phyloP scores from a whole-genome alignment of 2,888 invertebrate species.

The Gerris lacustris region DNA sequence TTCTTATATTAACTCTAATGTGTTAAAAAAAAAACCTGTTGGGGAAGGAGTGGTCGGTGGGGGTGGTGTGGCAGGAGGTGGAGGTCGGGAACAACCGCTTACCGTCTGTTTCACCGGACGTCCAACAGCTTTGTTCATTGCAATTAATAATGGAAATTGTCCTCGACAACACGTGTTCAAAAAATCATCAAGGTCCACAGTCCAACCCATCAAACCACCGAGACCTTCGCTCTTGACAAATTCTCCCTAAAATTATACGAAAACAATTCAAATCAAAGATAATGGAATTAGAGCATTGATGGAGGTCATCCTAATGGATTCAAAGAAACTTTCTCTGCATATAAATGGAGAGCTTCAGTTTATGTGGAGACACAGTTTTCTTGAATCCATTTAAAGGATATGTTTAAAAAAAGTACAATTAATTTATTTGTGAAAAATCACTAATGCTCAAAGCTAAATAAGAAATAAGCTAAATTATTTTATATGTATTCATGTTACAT shows the following conservation, averaged over 20 bases:
- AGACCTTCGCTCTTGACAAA: constrained; percentile 60
- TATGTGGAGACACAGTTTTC: no score
- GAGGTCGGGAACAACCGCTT: constrained; percentile 56
- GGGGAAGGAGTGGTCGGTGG: constrained; percentile 61
- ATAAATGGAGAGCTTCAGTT: no score
- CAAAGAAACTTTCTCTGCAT: no score
- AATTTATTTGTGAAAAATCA: no score
- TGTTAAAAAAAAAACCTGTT: constrained; percentile 31
- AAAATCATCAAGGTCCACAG: constrained; percentile 77
- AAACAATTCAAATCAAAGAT: not conserved
- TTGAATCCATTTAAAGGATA: no score
- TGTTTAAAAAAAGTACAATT: no score
- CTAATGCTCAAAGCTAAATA: no score
- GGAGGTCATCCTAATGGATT: no score
- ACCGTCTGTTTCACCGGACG: constrained; percentile 36
- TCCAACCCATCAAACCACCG: constrained; percentile 78
- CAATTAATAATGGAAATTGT: constrained; percentile 61
- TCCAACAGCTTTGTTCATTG: constrained; percentile 65
- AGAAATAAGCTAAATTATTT: no score
- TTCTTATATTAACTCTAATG: no score
- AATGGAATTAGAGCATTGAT: no score
- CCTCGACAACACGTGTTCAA: constrained; percentile 71
- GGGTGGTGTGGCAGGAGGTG: constrained; percentile 58
- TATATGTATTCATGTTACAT: no score
- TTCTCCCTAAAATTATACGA: constrained; percentile 42